Base-by-base conservation (phyloP, 2,113 vertebrate genomes). In the Leptobrachium leishanense region DNA sequence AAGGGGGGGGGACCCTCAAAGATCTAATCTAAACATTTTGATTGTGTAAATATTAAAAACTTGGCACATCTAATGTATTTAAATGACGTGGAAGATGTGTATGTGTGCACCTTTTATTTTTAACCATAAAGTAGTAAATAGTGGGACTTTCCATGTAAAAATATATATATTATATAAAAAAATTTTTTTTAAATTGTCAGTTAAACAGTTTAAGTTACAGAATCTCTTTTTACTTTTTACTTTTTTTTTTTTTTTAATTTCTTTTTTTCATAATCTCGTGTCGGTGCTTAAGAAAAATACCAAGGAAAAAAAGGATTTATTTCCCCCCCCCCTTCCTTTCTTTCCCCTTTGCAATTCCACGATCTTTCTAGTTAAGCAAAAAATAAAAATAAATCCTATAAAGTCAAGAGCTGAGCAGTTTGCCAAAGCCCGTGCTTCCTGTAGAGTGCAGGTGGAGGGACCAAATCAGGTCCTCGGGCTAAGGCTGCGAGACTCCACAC, bases 361-460 rank as follows among this genome's bases (percentile, higher is more conserved):
- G 89, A 75, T 83, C 62, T 88, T 87, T 0, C 13, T 87, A 31
- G 20, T 31, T 31, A 31, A 31, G 20, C 20, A 31, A 31, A 31
- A 31, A 31, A 31, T 31, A 31, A 31, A 31, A 31, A 31, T 85
- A 86, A 89, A 92, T 92, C 87, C 88, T 86, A 87, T 91, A 89
- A 92, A 68, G 5, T n/a, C 86, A 39, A 59, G 78, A 86, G 88
- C 87, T 2, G 85, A 85, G 83, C 79, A 69, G 81, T 88, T 92
- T 91, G 91, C 90, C 91, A 90, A 80, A 90, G 85, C 83, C 85
- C 90, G 84, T 84, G 87, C 89, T 93, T 90, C 91, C 91, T 59
- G 83, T 89, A 82, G 92, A 91, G 91, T 70, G 68, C 93, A 94
- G 93, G 92, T 94, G 92, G 92, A 91, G 87, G 87, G 87, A 88